A percentile compares a stretch with the other conserved stretches of the same genome.
These are phyloP conservation scores for Labeo calbasu DNA, from an alignment of 2,797 vertebrate genomes.

Conservation along the genomic window DNA sequence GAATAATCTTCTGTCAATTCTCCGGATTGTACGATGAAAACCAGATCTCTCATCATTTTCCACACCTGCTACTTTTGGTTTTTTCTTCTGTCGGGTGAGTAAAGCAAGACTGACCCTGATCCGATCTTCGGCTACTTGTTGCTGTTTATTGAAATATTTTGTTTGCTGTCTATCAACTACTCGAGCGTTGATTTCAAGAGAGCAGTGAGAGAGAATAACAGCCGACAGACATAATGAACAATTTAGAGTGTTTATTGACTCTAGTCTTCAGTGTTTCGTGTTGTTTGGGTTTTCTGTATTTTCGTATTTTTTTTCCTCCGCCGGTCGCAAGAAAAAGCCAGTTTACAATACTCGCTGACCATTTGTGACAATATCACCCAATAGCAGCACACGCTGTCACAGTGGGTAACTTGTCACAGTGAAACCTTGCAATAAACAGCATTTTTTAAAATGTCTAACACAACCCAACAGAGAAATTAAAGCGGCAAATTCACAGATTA, in stretches of 20 bases:
- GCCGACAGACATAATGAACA: no score
- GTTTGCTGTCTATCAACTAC: not conserved
- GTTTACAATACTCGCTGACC: not conserved
- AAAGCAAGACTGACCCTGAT: not conserved
- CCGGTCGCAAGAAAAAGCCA: not conserved
- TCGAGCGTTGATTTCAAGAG: not conserved
- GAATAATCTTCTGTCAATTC: conserved; percentile 57
- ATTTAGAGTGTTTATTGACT: not conserved
- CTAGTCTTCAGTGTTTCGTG: not conserved
- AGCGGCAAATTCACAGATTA: not conserved
- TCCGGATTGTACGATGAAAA: conserved; percentile 65
- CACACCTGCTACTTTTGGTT: conserved; percentile 61
- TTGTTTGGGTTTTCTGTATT: no score
- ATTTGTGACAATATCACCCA: not conserved
- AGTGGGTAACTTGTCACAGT: not conserved
- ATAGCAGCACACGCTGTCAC: not conserved
- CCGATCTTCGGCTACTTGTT: conserved; percentile 42
- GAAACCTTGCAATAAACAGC: not conserved
- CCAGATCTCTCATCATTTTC: conserved; percentile 50
- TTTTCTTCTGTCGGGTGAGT: conserved; percentile 73
- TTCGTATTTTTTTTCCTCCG: no score
- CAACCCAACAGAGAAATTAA: no score
- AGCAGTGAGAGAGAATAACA: not conserved
- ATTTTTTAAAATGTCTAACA: not conserved
- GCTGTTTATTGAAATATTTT: conserved; percentile 23